These are phyloP conservation scores for zebrafish (Danio rerio) DNA, from an alignment of 2,113 vertebrate species.

Conservation along the genomic window DNA sequence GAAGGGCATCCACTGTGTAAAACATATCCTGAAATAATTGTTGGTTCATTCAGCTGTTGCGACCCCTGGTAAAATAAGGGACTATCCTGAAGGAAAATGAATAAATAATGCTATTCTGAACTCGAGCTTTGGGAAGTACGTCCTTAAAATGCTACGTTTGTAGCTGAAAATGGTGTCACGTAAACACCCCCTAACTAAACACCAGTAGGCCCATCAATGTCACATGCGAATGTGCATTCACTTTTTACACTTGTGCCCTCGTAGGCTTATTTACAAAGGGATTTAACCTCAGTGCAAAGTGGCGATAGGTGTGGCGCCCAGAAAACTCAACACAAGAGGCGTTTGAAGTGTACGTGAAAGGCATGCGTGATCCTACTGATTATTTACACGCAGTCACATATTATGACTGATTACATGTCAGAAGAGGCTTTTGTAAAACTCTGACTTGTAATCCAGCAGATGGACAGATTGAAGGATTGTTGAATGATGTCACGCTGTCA, in stretches of 20 bases:
- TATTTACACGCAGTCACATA: slow-evolving; percentile 10
- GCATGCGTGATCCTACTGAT: slow-evolving; percentile 9
- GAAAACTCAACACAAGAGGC: neutral
- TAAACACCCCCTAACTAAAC: too few relatives aligned
- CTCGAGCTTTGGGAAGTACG: too few relatives aligned
- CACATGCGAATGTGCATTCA: too few relatives aligned
- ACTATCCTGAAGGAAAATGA: too few relatives aligned
- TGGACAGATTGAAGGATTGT: slow-evolving; percentile 21
- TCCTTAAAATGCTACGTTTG: too few relatives aligned
- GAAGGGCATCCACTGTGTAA: too few relatives aligned
- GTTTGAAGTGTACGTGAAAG: slow-evolving; percentile 7
- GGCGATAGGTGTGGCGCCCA: slow-evolving; percentile 31
- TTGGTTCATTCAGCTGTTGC: too few relatives aligned
- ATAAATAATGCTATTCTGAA: too few relatives aligned
- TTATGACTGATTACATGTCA: neutral
- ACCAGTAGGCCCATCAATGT: too few relatives aligned
- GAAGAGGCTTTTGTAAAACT: neutral
- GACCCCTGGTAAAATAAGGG: too few relatives aligned
- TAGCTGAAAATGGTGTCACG: too few relatives aligned
- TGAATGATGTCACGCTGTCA: slow-evolving; percentile 23
- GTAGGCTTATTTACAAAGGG: slow-evolving; percentile 40
- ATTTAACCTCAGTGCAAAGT: slow-evolving; percentile 37
- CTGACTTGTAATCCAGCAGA: slow-evolving; percentile 7
- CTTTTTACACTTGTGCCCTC: slow-evolving; percentile 3
- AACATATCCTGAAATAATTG: too few relatives aligned